Percentiles rank a stretch among this genome's conserved stretches.
Evolutionary conservation across 2,113 vertebrate species (phyloP).

Genomic region (Megaceryle maxima): DNA sequence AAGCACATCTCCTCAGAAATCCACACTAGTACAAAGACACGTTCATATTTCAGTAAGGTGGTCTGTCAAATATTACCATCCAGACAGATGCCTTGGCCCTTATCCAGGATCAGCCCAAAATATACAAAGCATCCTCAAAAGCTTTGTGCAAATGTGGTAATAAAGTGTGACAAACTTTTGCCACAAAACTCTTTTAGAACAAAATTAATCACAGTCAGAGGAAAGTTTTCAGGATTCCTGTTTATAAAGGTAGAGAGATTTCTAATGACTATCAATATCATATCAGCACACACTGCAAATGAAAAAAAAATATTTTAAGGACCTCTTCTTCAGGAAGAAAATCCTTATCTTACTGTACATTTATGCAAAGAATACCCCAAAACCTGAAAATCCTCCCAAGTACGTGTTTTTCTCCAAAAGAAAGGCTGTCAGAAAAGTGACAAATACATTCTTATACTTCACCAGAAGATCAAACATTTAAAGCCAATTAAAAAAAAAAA

Average conservation of each 20-base stretch:
- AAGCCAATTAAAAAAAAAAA: background rate
- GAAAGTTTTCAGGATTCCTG: background rate
- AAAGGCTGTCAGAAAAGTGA: background rate
- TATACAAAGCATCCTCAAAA: background rate
- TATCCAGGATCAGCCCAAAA: background rate
- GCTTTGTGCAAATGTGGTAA: background rate
- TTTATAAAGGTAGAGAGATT: background rate
- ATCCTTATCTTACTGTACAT: background rate
- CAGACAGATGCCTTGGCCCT: background rate
- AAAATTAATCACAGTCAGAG: background rate
- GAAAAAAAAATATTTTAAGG: background rate
- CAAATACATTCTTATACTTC: background rate
- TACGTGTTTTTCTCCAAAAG: background rate
- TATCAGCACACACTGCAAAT: background rate
- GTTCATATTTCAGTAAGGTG: background rate
- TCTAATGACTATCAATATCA: background rate
- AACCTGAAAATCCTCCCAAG: background rate
- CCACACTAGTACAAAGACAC: background rate
- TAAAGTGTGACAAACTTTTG: background rate
- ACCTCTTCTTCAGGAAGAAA: background rate
- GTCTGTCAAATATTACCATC: background rate
- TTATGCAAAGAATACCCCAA: background rate
- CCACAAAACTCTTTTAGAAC: background rate
- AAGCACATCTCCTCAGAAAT: background rate
- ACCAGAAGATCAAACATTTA: background rate